phyloP scores from a whole-genome alignment of 2,113 vertebrate species.

The Tachysurus vachellii region DNA sequence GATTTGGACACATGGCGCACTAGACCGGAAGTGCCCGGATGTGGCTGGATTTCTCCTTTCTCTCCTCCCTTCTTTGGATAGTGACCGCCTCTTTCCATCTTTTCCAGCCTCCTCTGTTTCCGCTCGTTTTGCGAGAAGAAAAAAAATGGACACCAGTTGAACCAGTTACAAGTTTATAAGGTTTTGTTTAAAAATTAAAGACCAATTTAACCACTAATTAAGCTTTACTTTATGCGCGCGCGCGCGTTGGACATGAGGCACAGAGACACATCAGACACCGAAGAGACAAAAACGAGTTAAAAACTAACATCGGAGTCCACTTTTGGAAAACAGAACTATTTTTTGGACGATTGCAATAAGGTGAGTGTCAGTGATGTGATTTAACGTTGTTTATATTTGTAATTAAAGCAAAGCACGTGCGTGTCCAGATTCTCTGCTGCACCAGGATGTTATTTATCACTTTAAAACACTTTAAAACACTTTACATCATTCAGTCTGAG shows the following conservation, averaged over 20 bases:
- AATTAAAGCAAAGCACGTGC: not conserved
- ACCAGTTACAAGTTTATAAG: not conserved
- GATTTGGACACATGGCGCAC: not conserved
- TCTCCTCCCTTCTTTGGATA: conserved; percentile 5
- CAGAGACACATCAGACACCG: not conserved
- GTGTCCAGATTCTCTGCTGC: not conserved
- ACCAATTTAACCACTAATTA: not conserved
- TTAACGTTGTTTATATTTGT: no score
- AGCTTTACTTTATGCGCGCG: not conserved
- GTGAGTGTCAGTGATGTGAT: conserved; percentile 7
- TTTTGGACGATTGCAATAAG: not conserved
- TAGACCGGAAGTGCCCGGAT: conserved; percentile 26
- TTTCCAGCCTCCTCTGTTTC: conserved; percentile 35
- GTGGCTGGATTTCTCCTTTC: conserved; percentile 8
- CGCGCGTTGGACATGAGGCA: not conserved
- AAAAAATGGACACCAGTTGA: conserved; percentile 34
- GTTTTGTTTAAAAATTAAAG: not conserved
- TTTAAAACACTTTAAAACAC: no score
- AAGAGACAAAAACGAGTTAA: not conserved
- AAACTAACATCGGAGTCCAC: not conserved
- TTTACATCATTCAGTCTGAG: not conserved
- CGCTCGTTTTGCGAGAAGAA: conserved; percentile 28
- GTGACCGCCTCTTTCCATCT: conserved; percentile 45
- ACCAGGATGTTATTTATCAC: not conserved
- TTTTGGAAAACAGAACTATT: not conserved